Conservation (phyloP, 2,797 vertebrate genomes). For the Manis crassicaudata region DNA sequence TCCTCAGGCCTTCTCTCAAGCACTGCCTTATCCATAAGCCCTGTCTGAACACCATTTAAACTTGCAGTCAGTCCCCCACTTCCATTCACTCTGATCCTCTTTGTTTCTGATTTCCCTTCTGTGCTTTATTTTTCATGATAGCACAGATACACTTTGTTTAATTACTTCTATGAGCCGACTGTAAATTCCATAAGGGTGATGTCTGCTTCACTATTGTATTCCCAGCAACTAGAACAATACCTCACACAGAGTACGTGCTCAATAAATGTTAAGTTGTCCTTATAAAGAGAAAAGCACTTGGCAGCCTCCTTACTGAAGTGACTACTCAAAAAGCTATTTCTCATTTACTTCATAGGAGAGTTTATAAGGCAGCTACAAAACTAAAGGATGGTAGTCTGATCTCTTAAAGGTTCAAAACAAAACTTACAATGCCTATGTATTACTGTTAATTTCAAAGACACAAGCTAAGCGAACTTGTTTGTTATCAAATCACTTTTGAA, state of each 20-base stretch:
- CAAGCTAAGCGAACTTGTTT: not conserved
- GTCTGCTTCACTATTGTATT: not conserved
- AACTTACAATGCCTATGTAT: not conserved
- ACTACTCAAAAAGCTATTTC: not conserved
- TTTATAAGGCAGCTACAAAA: not conserved
- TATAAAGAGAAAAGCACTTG: not conserved
- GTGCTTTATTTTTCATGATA: not conserved
- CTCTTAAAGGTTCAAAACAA: slow-evolving; percentile 6
- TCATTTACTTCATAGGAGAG: not conserved
- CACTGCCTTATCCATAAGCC: not conserved
- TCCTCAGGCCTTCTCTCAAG: not conserved
- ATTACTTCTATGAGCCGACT: not conserved
- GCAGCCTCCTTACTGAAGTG: not conserved
- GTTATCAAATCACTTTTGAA: not conserved
- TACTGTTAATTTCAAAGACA: not conserved
- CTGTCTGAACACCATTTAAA: not conserved
- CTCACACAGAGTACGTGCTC: not conserved
- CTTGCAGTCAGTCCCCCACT: not conserved
- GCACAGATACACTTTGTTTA: not conserved
- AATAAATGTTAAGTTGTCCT: not conserved
- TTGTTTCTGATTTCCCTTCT: not conserved
- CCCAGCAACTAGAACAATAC: not conserved
- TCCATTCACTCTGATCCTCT: not conserved
- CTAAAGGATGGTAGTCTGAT: not conserved
- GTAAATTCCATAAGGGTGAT: not conserved